Base-by-base conservation (phyloP, 2,113 vertebrate genomes). In the Ciconia maguari region DNA sequence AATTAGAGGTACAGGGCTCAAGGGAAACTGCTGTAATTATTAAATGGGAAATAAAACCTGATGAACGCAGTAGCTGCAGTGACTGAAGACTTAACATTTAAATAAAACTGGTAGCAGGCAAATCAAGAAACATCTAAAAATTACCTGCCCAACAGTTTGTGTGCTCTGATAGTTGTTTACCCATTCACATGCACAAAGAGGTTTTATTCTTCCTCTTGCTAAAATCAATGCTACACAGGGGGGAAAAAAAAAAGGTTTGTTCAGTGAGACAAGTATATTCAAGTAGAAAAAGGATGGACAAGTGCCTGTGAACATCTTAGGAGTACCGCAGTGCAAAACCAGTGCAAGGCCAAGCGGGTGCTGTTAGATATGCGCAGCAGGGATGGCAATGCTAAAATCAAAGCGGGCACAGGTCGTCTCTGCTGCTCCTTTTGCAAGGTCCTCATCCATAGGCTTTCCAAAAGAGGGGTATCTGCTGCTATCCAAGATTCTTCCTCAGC, bases 1-100 rank as follows among this genome's bases (percentile, higher is more conserved):
- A 95, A 97, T 92, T 86, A 88, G 75, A 92, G 29, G 15, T 44
- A 80, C 18, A 36, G 49, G 68, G 62, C 95, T 86, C 41, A 0
- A 95, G 89, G 88, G 90, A 94, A 92, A 36, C 41, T 69, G 49
- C 75, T 86, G 26, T 61, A 83, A 94, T 83, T 88, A 83, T 71
- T 85, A 76, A 90, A 90, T 52, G 49, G 58, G 83, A 92, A 88
- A 68, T 93, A 90, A 92, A 95, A 83, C 54, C 57, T 72, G 75
- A 75, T 20, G 66, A 83, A 83, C 11, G 49, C 9, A 32, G 57
- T 13, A n/a, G 65, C 52, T 69, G 41, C 52, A 72, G 44, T 38
- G 48, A 82, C 61, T 79, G 41, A 85, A 90, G 42, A 48, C 17
- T 72, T 71, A 57, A 36, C 29, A 48, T 51, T 85, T 71, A 75